phyloP scores from a whole-genome alignment of 2,888 invertebrate genomes.

The Clostera curtula region DNA sequence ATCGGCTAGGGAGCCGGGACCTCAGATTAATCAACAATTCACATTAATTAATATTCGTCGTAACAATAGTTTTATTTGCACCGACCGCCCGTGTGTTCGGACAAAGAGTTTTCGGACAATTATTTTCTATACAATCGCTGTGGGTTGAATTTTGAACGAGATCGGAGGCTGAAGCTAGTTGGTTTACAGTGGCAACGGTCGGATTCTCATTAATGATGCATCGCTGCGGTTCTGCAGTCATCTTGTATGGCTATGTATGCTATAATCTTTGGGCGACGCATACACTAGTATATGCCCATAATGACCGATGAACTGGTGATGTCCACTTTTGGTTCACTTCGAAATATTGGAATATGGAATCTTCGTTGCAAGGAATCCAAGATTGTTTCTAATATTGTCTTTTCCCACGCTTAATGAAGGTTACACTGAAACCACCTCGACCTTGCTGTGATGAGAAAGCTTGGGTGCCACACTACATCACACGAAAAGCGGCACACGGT shows the following conservation, averaged over 20 bases:
- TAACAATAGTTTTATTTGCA: slow-evolving; percentile 62
- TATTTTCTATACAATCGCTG: slow-evolving; percentile 60
- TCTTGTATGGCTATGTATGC: slow-evolving; percentile 45
- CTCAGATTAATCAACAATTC: slow-evolving; percentile 48
- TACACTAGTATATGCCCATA: too few species aligned
- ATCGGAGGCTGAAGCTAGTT: slow-evolving; percentile 40
- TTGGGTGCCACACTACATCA: too few species aligned
- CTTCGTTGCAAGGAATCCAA: too few species aligned
- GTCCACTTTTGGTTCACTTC: too few species aligned
- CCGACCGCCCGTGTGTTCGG: slow-evolving; percentile 30
- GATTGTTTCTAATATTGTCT: too few species aligned
- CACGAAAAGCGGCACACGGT: too few species aligned
- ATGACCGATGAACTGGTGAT: too few species aligned
- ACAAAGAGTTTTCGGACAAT: slow-evolving; percentile 51
- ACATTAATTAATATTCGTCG: slow-evolving; percentile 53
- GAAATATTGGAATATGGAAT: too few species aligned
- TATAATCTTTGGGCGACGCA: slow-evolving; percentile 30
- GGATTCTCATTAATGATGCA: slow-evolving; percentile 61
- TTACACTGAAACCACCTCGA: too few species aligned
- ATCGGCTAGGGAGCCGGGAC: too few species aligned
- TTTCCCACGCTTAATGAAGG: too few species aligned
- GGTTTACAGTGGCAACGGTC: slow-evolving; percentile 66
- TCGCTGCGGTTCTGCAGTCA: slow-evolving; percentile 49
- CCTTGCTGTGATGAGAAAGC: too few species aligned
- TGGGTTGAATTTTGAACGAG: slow-evolving; percentile 48